phyloP scores from a whole-genome alignment of 2,888 invertebrate genomes.

The Caenorhabditis becei region DNA sequence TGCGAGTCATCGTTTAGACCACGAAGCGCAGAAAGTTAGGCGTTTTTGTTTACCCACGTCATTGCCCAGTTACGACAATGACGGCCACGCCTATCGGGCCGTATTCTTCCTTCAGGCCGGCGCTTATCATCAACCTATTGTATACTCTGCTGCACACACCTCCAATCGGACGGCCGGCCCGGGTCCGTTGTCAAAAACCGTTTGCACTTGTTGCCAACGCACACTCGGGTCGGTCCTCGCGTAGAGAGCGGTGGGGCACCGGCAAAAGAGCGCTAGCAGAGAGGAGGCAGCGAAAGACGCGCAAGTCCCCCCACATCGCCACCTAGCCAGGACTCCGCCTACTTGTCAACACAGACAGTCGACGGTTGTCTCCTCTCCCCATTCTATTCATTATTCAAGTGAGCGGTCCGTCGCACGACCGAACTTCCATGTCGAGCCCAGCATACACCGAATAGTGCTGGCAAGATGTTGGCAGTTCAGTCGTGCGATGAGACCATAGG shows the following conservation, averaged over 20 bases:
- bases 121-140: slow-evolving; percentile 23
- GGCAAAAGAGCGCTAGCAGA: neutral
- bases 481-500: slow-evolving; percentile 29
- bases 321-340: slow-evolving; percentile 44
- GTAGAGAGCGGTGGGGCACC: neutral
- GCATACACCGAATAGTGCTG: slow-evolving; percentile 30
- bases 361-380: slow-evolving; percentile 41
- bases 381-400: slow-evolving; percentile 44
- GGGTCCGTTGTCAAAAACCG: neutral
- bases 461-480: slow-evolving; percentile 59
- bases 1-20: slow-evolving; percentile 5
- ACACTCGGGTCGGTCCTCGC: neutral
- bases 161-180: neutral
- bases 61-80: slow-evolving; percentile 44
- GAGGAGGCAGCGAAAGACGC: slow-evolving; percentile 16
- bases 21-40: slow-evolving; percentile 26
- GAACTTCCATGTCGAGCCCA: slow-evolving; percentile 54
- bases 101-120: slow-evolving; percentile 11
- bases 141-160: slow-evolving; percentile 22
- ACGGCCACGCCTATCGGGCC: slow-evolving; percentile 10
- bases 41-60: slow-evolving; percentile 52
- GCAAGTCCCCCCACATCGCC: slow-evolving; percentile 32
- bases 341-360: slow-evolving; percentile 44
- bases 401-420: slow-evolving; percentile 42
- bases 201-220: slow-evolving; percentile 41